These are phyloP conservation scores for Polylopha cassiicola DNA, from an alignment of 2,888 invertebrate species.

Conservation along the genomic window DNA sequence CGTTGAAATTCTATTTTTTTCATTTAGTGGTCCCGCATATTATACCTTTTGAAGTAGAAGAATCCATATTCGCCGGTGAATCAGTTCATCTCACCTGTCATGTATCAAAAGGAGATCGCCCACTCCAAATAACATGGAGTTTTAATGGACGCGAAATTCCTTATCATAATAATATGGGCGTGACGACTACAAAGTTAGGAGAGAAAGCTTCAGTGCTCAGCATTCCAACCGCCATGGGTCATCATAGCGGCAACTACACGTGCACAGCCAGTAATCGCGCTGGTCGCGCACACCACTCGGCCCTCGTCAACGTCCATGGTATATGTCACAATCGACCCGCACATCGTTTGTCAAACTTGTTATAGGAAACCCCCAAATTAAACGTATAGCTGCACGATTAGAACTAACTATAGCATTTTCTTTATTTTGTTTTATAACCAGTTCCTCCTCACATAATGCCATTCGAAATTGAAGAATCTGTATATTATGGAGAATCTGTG, in stretches of 20 bases:
- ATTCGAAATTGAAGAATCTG: constrained; percentile 80
- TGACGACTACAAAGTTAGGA: constrained; percentile 74
- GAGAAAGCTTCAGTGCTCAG: constrained; percentile 76
- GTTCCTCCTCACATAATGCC: constrained; percentile 82
- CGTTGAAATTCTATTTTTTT: constrained; percentile 22
- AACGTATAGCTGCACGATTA: constrained; percentile 65
- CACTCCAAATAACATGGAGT: constrained; percentile 83
- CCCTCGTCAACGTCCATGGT: constrained; percentile 79
- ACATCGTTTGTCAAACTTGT: constrained; percentile 31
- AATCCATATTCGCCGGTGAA: constrained; percentile 82
- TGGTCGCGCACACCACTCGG: constrained; percentile 75
- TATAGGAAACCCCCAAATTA: constrained; percentile 30
- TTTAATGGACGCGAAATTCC: constrained; percentile 80
- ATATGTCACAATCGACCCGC: constrained; percentile 41
- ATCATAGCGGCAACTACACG: constrained; percentile 80
- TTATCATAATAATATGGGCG: constrained; percentile 71
- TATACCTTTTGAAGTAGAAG: constrained; percentile 81
- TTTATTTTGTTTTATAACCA: constrained; percentile 60
- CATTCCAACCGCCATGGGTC: constrained; percentile 76
- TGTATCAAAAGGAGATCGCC: constrained; percentile 83
- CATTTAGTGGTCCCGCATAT: constrained; percentile 77
- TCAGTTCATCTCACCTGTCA: constrained; percentile 81
- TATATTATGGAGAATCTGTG: constrained; percentile 82
- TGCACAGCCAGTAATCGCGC: constrained; percentile 79
- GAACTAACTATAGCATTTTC: constrained; percentile 48